These are phyloP conservation scores for Hydractinia symbiolongicarpus DNA, from an alignment of 30 jellyfish, hydroid and myxozoan species.

Conservation along the genomic window DNA sequence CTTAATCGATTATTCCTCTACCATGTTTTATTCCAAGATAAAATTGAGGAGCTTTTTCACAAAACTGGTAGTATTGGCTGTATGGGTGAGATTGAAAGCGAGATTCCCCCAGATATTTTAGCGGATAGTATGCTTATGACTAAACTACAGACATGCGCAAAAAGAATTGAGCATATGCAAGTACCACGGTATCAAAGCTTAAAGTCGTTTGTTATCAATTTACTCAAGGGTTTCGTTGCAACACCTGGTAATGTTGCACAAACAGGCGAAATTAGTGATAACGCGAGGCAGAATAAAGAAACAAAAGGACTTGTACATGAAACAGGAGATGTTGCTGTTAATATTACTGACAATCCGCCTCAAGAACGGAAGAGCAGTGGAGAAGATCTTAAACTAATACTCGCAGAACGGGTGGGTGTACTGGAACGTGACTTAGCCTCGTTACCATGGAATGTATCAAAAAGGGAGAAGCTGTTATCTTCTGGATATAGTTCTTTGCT, in stretches of 20 bases:
- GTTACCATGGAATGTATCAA: slow-evolving; percentile 37
- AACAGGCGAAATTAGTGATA: background rate
- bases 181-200: slow-evolving; percentile 60
- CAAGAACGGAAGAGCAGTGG: background rate
- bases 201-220: slow-evolving; percentile 24
- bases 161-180: slow-evolving; percentile 73
- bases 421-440: slow-evolving; percentile 12
- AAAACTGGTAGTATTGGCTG: background rate
- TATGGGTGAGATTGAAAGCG: background rate
- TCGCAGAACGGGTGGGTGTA: background rate
- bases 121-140: slow-evolving; percentile 35
- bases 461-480: slow-evolving; percentile 19
- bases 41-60: slow-evolving; percentile 21
- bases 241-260: too few species aligned
- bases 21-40: slow-evolving; percentile 38
- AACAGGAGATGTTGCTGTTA: background rate
- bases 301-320: background rate
- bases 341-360: background rate
- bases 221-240: slow-evolving; percentile 11
- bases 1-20: slow-evolving; percentile 37
- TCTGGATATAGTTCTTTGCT: slow-evolving; percentile 35
- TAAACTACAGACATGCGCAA: slow-evolving; percentile 30
- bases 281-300: background rate
- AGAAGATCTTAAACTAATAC: background rate
- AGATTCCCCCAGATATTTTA: slow-evolving; percentile 37